Base-by-base conservation (phyloP, 2,888 invertebrate genomes). In the Himalopsyche anomala region DNA sequence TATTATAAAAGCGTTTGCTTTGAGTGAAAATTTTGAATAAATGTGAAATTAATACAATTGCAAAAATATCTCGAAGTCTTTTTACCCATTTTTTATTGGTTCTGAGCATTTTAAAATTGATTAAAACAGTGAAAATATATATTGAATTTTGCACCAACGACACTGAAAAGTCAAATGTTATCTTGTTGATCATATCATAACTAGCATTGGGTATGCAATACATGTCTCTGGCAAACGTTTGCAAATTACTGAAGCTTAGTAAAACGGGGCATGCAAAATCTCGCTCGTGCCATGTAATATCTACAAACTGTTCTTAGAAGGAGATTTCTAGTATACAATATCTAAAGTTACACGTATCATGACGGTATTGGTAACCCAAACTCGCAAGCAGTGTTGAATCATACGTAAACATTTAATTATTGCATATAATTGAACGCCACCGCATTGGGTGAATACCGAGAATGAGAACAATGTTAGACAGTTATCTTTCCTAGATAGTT, bases 331-430 rank as follows among this genome's bases (percentile, higher is more conserved):
- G n/a, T 81, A 28, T 51, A 54, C 38, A 81, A 74, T 74, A 74
- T 74, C 74, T 12, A 74, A 5, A 38, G 74, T 15, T 12, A 36
- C n/a, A 5, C 45, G 80, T 80, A 40, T 17, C 82, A 38, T 55
- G 28, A 55, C 82, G 79, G 54, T 45, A 74, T 81, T 51, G 79
- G 84, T 79, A 84, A 84, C 54, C 84, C 69, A 15, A 74, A 6
- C 38, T 12, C 74, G 74, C 74, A 79, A 86, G 84, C 81, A 55
- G 62, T 82, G 86, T 86, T 81, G 86, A 84, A 84, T 86, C 86
- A 86, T 79, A 84, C 86, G 84, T 86, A 82, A 86, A 86, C 84
- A 86, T 86, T 86, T 86, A 86, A 86, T 86, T 86, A 86, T 84
- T 84, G 79, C 38, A 74, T 86, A 84, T 86, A 86, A 86, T 86